Evolutionary conservation across 2,113 vertebrate species (phyloP).

Genomic region (Strix uralensis): DNA sequence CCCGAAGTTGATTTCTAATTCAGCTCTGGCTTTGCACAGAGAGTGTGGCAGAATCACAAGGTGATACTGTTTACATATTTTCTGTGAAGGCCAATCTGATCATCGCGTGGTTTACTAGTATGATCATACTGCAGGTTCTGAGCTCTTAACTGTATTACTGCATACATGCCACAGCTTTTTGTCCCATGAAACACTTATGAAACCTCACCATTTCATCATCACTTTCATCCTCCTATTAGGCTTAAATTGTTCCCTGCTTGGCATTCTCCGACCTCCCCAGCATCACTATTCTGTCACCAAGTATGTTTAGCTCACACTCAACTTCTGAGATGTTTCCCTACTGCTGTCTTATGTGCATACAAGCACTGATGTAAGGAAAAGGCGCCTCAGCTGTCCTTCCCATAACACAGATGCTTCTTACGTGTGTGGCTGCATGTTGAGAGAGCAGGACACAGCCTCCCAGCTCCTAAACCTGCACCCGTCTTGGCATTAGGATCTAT

Average conservation of each 20-base stretch:
- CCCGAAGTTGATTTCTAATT: neutral
- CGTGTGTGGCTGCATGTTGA: rapidly evolving
- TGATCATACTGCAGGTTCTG: neutral
- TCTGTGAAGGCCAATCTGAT: neutral
- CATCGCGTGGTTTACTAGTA: rapidly evolving
- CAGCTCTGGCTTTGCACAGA: neutral
- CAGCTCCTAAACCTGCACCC: neutral
- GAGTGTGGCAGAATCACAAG: neutral
- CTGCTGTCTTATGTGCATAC: neutral
- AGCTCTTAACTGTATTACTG: neutral
- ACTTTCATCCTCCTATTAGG: neutral
- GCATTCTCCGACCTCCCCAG: neutral
- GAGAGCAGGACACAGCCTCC: neutral
- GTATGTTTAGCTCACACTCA: neutral
- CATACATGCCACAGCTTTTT: neutral
- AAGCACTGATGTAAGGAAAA: neutral
- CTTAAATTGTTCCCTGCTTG: neutral
- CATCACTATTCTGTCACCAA: neutral
- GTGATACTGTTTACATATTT: neutral
- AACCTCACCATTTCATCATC: neutral
- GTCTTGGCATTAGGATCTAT: neutral
- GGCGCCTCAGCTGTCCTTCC: neutral
- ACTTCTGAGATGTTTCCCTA: neutral
- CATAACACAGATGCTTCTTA: neutral
- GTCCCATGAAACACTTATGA: neutral